These are phyloP conservation scores for Eugnorisma glareosa DNA, from an alignment of 2,888 invertebrate genomes.

Conservation along the genomic window DNA sequence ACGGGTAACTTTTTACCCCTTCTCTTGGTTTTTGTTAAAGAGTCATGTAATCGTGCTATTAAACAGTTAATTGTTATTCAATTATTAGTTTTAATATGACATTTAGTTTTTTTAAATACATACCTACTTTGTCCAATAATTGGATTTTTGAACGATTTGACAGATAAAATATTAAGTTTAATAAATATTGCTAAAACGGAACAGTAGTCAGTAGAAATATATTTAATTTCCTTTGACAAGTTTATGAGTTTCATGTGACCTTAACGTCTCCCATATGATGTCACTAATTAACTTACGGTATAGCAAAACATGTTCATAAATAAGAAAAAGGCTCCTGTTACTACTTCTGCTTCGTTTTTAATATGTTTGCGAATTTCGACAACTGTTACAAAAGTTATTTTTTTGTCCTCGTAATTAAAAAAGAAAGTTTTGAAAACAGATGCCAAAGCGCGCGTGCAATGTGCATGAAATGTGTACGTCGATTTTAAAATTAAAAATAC, in stretches of 20 bases:
- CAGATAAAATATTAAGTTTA: background rate
- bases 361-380: background rate
- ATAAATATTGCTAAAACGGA: background rate
- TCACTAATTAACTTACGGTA: constrained; percentile 52
- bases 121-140: no score
- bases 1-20: constrained; percentile 43
- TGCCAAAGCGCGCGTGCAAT: no score
- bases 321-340: background rate
- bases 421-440: no score
- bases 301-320: constrained; percentile 30
- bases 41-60: background rate
- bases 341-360: background rate
- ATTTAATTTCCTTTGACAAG: constrained; percentile 33
- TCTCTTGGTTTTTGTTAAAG: constrained; percentile 30
- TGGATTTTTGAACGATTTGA: background rate
- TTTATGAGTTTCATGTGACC: constrained; percentile 60
- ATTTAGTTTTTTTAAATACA: no score
- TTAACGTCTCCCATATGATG: constrained; percentile 57
- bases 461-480: no score
- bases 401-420: no score
- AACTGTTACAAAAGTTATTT: background rate
- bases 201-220: constrained; percentile 12
- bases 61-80: background rate
- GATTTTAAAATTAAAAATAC: no score
- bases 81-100: background rate